phyloP scores from a whole-genome alignment of 2,113 vertebrate species.

The Sula dactylatra region DNA sequence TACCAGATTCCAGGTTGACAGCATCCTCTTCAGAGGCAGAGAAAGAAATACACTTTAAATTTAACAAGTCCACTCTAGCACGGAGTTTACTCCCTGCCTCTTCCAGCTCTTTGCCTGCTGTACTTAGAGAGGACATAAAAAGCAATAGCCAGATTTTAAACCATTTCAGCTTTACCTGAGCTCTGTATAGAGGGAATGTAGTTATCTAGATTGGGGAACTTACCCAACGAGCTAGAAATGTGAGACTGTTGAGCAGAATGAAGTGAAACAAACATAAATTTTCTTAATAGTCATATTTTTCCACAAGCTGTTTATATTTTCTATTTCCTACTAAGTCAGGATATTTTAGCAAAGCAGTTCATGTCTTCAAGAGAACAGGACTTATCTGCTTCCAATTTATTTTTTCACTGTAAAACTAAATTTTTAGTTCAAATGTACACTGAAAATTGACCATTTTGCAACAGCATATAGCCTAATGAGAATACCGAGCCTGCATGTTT shows the following conservation, averaged over 20 bases:
- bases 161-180: not conserved
- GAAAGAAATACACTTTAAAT: not conserved
- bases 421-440: not conserved
- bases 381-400: not conserved
- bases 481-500: not conserved
- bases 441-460: not conserved
- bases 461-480: not conserved
- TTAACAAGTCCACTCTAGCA: not conserved
- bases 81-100: not conserved
- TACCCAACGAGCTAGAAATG: not conserved
- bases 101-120: not conserved
- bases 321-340: not conserved
- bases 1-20: not conserved
- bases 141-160: not conserved
- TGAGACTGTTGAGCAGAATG: not conserved
- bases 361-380: not conserved
- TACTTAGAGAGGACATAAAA: not conserved
- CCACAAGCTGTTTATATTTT: not conserved
- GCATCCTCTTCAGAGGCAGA: not conserved
- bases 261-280: not conserved
- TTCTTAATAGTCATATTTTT: not conserved
- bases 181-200: not conserved
- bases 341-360: not conserved
- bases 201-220: not conserved
- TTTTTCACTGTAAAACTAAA: not conserved